Evolutionary conservation across 2,888 invertebrate species (phyloP).

Genomic region (Pogonocherus hispidulus): DNA sequence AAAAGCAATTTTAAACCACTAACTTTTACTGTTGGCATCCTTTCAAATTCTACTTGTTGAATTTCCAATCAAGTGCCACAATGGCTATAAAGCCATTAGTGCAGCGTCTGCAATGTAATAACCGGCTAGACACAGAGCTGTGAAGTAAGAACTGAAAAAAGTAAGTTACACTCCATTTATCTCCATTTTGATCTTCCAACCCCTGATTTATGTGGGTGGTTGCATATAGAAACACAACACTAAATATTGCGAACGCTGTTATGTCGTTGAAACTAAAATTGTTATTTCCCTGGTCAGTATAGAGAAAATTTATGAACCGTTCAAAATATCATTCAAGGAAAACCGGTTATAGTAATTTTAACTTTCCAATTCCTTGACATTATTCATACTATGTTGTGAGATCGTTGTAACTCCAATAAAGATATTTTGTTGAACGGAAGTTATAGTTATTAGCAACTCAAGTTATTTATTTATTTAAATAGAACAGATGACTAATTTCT

Average conservation of each 20-base stretch:
- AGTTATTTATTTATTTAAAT: too few species aligned
- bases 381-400: too few species aligned
- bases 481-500: too few species aligned
- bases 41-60: constrained; percentile 46
- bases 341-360: too few species aligned
- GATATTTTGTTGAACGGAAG: too few species aligned
- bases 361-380: too few species aligned
- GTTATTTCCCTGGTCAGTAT: too few species aligned
- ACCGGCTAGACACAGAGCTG: not conserved
- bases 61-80: constrained; percentile 41
- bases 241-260: not conserved
- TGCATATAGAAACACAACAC: not conserved
- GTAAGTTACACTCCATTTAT: not conserved
- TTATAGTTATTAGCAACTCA: too few species aligned
- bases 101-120: not conserved
- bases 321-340: too few species aligned
- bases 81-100: not conserved
- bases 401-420: too few species aligned
- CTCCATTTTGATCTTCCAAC: not conserved
- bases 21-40: constrained; percentile 32
- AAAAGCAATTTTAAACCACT: not conserved
- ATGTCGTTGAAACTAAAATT: not conserved
- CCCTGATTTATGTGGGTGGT: not conserved
- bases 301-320: too few species aligned
- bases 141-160: not conserved